phyloP scores from a whole-genome alignment of 2,888 invertebrate genomes.

The Troilus luridus region DNA sequence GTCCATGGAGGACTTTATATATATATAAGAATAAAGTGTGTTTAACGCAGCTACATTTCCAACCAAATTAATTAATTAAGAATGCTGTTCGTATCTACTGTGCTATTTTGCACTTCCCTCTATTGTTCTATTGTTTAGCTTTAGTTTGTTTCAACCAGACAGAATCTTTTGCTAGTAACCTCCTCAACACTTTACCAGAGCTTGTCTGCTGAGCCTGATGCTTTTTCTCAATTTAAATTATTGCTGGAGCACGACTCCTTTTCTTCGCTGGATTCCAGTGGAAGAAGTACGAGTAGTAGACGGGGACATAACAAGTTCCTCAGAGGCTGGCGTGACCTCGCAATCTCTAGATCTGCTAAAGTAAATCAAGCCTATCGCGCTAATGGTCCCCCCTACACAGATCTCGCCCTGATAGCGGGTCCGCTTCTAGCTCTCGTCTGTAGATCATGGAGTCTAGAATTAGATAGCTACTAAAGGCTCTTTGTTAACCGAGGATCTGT shows the following conservation, averaged over 20 bases:
- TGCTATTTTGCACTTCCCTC: no score
- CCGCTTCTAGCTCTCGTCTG: not conserved
- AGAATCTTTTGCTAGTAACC: not conserved
- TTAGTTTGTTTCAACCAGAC: not conserved
- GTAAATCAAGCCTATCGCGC: conserved; percentile 12
- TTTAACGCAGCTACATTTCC: no score
- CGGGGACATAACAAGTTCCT: conserved; percentile 23
- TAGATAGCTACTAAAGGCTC: not conserved
- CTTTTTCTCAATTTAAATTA: conserved; percentile 16
- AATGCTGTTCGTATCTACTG: no score
- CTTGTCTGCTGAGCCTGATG: not conserved
- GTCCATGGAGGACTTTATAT: no score
- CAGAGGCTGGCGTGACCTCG: conserved; percentile 19
- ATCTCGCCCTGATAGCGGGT: no score
- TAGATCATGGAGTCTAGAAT: not conserved
- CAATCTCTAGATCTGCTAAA: conserved; percentile 34
- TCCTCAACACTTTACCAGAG: not conserved
- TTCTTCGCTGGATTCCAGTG: not conserved
- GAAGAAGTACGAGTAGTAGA: not conserved
- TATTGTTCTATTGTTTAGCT: not conserved
- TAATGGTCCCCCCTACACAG: not conserved
- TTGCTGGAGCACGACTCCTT: not conserved
- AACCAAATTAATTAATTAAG: no score
- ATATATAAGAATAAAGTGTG: no score
- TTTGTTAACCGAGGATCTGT: not conserved